A percentile compares a stretch with the other conserved stretches of the same genome.
These are phyloP conservation scores for Carterocephalus palaemon DNA, from an alignment of 2,888 invertebrate species.

Conservation along the genomic window DNA sequence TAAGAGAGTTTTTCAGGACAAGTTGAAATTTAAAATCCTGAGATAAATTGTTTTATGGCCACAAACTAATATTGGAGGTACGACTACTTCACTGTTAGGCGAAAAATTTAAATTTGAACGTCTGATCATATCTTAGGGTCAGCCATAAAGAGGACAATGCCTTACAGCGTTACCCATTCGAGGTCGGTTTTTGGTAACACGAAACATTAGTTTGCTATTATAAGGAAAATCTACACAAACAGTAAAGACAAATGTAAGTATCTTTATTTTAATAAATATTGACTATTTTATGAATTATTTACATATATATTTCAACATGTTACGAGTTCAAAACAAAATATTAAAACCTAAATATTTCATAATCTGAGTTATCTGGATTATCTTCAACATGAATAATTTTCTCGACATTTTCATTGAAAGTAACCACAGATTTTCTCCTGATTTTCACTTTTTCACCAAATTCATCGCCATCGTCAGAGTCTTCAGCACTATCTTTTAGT, in stretches of 20 bases:
- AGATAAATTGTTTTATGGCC: constrained; percentile 7
- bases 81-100: constrained; percentile 30
- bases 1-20: no score
- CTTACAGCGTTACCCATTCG: constrained; percentile 36
- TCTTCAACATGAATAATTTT: constrained; percentile 73
- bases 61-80: constrained; percentile 27
- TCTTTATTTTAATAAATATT: no score
- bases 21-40: not conserved
- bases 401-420: constrained; percentile 78
- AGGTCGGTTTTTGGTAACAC: constrained; percentile 27
- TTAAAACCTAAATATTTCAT: constrained; percentile 16
- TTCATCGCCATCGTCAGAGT: constrained; percentile 61
- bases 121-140: constrained; percentile 50
- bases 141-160: constrained; percentile 54
- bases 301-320: not conserved
- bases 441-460: constrained; percentile 55
- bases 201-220: constrained; percentile 20
- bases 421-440: constrained; percentile 72
- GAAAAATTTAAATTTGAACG: constrained; percentile 35
- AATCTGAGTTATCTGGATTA: constrained; percentile 36
- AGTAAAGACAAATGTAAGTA: no score
- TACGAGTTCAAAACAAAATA: constrained; percentile 1
- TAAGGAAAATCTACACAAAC: constrained; percentile 11
- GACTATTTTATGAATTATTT: no score
- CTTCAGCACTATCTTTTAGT: constrained; percentile 57